phyloP scores from a whole-genome alignment of 2,888 invertebrate genomes.

The Eilema depressum region DNA sequence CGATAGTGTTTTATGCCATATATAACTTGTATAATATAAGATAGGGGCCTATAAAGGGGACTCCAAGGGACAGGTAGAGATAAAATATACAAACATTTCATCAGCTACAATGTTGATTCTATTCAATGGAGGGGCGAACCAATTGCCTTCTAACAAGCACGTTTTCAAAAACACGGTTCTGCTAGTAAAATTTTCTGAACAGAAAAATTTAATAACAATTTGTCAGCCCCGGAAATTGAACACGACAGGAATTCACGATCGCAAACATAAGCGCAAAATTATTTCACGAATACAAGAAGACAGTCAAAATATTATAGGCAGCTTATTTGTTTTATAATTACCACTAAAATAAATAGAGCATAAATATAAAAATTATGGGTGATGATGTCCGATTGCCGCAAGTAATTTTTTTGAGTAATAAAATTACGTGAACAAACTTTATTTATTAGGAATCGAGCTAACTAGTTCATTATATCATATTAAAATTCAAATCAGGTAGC shows the following conservation, averaged over 20 bases:
- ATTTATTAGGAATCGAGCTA: background rate
- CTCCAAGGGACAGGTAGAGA: background rate
- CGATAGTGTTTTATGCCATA: background rate
- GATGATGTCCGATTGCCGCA: background rate
- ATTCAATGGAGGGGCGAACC: background rate
- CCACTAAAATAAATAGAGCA: background rate
- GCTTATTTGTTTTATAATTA: background rate
- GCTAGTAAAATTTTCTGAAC: background rate
- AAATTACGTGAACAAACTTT: constrained; percentile 4
- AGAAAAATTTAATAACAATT: constrained; percentile 1
- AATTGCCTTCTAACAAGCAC: background rate
- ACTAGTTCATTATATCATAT: background rate
- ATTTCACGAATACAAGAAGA: background rate
- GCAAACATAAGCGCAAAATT: background rate
- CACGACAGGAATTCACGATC: background rate
- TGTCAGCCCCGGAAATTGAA: background rate
- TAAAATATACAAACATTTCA: background rate
- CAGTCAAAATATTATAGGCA: background rate
- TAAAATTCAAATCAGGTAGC: constrained; percentile 12
- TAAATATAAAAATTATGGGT: background rate
- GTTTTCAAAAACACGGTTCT: background rate
- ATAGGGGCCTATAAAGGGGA: background rate
- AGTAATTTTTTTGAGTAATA: background rate
- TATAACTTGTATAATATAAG: background rate
- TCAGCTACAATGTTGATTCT: background rate